A percentile compares a stretch with the other conserved stretches of the same genome.
phyloP scores from a whole-genome alignment of 2,113 vertebrate genomes.

The Tursiops truncatus region DNA sequence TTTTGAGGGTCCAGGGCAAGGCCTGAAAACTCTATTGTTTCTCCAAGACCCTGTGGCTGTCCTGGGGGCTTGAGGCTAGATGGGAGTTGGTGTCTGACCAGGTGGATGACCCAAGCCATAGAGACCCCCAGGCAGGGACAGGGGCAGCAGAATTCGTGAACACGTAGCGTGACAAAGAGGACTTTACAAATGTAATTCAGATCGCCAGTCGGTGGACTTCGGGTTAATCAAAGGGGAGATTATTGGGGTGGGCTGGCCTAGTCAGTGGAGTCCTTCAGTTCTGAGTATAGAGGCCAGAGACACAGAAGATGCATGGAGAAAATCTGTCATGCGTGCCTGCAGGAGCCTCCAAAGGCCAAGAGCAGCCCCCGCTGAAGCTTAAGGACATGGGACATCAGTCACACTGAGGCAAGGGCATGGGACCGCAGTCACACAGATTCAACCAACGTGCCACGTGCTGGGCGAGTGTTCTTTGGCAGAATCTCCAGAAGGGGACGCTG shows the following conservation, averaged over 20 bases:
- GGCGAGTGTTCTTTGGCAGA: no score
- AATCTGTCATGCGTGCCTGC: no score
- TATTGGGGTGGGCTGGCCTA: no score
- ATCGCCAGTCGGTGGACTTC: not conserved
- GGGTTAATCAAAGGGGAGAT: not conserved
- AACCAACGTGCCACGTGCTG: no score
- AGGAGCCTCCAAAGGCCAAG: no score
- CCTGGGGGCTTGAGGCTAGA: fast-evolving
- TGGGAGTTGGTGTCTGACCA: not conserved
- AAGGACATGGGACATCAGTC: not conserved
- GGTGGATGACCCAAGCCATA: not conserved
- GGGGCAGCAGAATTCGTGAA: not conserved
- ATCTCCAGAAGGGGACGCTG: no score
- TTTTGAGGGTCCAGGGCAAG: not conserved
- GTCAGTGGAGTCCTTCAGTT: not conserved
- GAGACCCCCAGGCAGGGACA: no score
- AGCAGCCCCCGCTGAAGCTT: not conserved
- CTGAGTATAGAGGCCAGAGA: not conserved
- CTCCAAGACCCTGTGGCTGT: not conserved
- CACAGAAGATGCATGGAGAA: fast-evolving
- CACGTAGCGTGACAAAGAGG: fast-evolving
- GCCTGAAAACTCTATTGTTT: fast-evolving
- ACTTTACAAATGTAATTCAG: no score
- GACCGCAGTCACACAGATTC: no score
- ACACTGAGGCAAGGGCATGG: no score